Base-by-base conservation (phyloP, 2,888 invertebrate species). In the Punctoribates punctum region DNA sequence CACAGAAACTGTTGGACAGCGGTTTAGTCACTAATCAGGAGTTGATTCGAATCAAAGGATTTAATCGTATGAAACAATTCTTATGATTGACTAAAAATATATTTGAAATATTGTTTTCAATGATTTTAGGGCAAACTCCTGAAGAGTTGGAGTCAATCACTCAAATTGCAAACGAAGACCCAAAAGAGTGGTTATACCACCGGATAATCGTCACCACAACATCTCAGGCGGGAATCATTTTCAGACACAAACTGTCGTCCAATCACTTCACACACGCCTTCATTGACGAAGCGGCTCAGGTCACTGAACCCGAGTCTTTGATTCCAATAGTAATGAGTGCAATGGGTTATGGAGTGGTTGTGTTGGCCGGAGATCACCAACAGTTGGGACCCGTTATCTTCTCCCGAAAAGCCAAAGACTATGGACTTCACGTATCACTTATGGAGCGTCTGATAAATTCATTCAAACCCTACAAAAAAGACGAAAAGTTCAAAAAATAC, bases 221-320 rank as follows among this genome's bases (percentile, higher is more conserved):
- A 82, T 85, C 86, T 15, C 88, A 90, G 25, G 78, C 78, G 6
- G 78, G 80, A 25, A 38, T 54, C 8, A 60, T 79, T 25, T 83
- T 83, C 79, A 79, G 80, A 0, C 80, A 83, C 25, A 82, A 82
- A 11, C 81, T 94, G 17, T 82, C 81, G 23, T 85, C 86, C 76
- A 91, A 90, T 0, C 94, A 96, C 83, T 96, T 96, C 83, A 91
- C 94, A 0, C 96, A 97, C 82, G 87, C 94, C 0, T 87, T 96
- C 77, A 87, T 97, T 17, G 97, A 97, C 82, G 97, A 97, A 86
- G 93, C 95, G 5, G 96, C 95, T 0, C 95, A 96, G 84, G 91
- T 92, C 9, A 91, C 90, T 0, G 97, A 97, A 84, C 92, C 96
- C 0, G 95, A 96, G 85, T 88, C 91, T 74, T 87, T 96, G 87